phyloP scores from a whole-genome alignment of 2,888 invertebrate species.

The Philaethria dido region DNA sequence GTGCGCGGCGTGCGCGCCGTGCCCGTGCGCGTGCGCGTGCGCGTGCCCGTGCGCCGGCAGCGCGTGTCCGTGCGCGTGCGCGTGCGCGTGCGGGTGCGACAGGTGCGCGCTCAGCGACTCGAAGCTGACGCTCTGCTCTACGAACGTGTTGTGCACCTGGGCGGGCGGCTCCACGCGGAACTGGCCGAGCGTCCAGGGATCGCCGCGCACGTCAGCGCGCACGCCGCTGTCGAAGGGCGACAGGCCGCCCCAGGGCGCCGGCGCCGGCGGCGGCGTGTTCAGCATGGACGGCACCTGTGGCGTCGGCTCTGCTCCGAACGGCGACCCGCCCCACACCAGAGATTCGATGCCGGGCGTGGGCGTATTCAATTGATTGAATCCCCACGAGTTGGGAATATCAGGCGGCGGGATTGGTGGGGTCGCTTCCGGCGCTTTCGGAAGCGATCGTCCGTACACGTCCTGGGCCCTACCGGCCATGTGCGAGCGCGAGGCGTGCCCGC shows the following conservation, averaged over 20 bases:
- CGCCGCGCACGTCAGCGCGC: constrained; percentile 55
- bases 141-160: constrained; percentile 68
- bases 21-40: constrained; percentile 61
- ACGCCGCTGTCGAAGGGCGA: constrained; percentile 63
- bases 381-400: constrained; percentile 66
- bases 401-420: constrained; percentile 57
- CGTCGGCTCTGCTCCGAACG: constrained; percentile 51
- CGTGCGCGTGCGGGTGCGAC: constrained; percentile 56
- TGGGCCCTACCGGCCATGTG: constrained; percentile 54
- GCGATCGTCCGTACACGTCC: constrained; percentile 62
- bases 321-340: constrained; percentile 66
- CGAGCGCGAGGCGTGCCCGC: constrained; percentile 57
- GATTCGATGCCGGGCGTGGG: constrained; percentile 63
- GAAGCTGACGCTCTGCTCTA: constrained; percentile 70
- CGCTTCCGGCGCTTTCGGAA: constrained; percentile 63
- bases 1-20: constrained; percentile 59
- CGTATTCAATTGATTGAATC: constrained; percentile 60
- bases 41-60: constrained; percentile 60
- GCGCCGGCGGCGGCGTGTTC: constrained; percentile 67
- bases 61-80: constrained; percentile 57
- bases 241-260: constrained; percentile 65
- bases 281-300: constrained; percentile 55
- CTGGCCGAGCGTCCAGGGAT: constrained; percentile 73
- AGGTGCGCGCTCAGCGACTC: constrained; percentile 66
- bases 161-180: constrained; percentile 74